Percentiles rank a stretch among this genome's conserved stretches.
phyloP scores from a whole-genome alignment of 1,140 invertebrate genomes.

The Colletes latitarsis region DNA sequence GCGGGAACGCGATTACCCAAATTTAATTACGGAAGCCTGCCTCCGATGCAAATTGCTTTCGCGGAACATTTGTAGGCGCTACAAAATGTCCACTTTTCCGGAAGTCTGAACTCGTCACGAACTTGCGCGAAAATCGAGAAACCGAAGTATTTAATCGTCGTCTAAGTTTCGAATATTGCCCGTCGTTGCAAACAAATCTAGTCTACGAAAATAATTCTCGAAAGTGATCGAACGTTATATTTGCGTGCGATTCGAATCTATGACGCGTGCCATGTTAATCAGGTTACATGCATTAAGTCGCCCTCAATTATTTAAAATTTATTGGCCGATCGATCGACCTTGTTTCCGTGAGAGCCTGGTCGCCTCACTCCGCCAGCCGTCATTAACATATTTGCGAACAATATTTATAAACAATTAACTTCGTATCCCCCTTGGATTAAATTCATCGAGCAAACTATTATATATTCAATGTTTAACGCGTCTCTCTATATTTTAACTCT shows the following conservation, averaged over 20 bases:
- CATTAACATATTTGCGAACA: slow-evolving; percentile 26
- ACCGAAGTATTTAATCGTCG: background rate
- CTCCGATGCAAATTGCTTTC: slow-evolving; percentile 39
- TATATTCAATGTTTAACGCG: background rate
- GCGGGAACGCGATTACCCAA: slow-evolving; percentile 25
- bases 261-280: slow-evolving; percentile 35
- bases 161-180: background rate
- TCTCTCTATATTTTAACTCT: background rate
- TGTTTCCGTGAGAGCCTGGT: slow-evolving; percentile 15
- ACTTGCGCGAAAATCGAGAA: background rate
- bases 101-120: slow-evolving; percentile 2
- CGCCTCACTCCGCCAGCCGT: background rate
- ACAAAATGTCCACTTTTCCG: slow-evolving; percentile 5
- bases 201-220: background rate
- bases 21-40: slow-evolving; percentile 28
- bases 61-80: slow-evolving; percentile 10
- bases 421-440: background rate
- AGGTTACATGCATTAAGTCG: slow-evolving; percentile 41
- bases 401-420: slow-evolving; percentile 33
- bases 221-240: slow-evolving; percentile 2
- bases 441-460: background rate
- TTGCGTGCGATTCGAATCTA: slow-evolving; percentile 30
- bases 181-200: no score
- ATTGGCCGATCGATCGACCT: slow-evolving; percentile 43
- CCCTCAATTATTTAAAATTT: slow-evolving; percentile 46